Evolutionary conservation across 2,797 vertebrate species (phyloP), one percentile per base, ranked within the genome.

Genomic region (Chromis chromis): DNA sequence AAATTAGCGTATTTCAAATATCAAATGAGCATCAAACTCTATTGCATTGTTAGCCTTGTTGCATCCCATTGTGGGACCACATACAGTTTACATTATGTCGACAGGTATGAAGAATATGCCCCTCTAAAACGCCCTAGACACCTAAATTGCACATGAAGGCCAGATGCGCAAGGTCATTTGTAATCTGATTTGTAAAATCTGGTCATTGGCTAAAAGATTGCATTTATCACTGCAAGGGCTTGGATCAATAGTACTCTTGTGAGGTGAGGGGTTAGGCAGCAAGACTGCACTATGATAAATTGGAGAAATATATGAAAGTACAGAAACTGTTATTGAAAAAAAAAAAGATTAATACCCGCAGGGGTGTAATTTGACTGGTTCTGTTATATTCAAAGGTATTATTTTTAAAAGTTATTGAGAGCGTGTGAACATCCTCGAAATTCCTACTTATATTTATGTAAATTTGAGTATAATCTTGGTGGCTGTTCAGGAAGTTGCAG

Each of bases 211-310:
- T 86, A 71, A 86, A 87, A 86, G 75, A 81, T 64, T 79, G 28
- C 78, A 89, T 93, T 90, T 71, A 89, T 91, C 82, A 86, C 64
- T 62, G 76, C 53, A 33, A 36, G 11, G 71, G 71, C 70, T 71
- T 3, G 60, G 84, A 92, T 93, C 89, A 85, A 92, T 92, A 89
- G 69, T 50, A 36, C 74, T 84, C 82, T 72, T 69, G 77, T 67
- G 56, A 77, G 52, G 76, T 70, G 56, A 70, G 65, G 64, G 87
- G 71, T 70, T 70, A 74, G 81, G 74, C 84, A 71, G 82, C 84
- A 62, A 81, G 74, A 71, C 74, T 70, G 62, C 72, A 21, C 57
- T 60, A 65, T 86, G 86, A 91, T 89, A 87, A 90, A 91, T 81
- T 87, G 70, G 54, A 78, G 66, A 88, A 91, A 89, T 86, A 88